Base-by-base conservation (phyloP, 2,113 vertebrate species). In the Austrofundulus limnaeus region DNA sequence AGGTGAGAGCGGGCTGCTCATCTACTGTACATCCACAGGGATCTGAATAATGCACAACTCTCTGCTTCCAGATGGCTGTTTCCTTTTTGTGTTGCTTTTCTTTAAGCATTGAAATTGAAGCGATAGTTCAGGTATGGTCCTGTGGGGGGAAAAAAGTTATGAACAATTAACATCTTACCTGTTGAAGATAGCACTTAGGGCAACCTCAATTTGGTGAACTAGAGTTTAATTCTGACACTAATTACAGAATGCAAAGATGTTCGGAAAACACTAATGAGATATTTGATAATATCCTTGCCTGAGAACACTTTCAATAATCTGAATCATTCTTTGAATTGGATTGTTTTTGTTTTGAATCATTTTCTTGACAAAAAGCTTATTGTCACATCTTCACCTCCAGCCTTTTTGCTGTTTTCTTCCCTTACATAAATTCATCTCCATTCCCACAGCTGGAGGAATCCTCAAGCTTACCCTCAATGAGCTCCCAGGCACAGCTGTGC, bases 1-100 rank as follows among this genome's bases (percentile, higher is more conserved):
- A 88, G 86, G 77, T 86, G 46, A 70, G 80, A 76, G 61, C 46
- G 51, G 60, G 38, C 24, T 61, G 45, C 50, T 69, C 13, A 15
- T 68, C 64, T 70, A 72, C 73, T 69, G 60, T 72, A 66, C n/a
- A 71, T 62, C 63, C 11, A 61, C 60, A 46, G 64, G 46, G 52
- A 75, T 43, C 20, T 20, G 38, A 52, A 34, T 21, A 20, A 60
- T 48, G 68, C 43, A 69, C 19, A 0, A 38, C 45, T 53, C 20
- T 64, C 24, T 21, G 23, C 41, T 52, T 45, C 14, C 38, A 62
- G n/a, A 37, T 51, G 37, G 34, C 41, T 49, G 20, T 59, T 73
- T 73, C 31, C 24, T 28, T 21, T 45, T 59, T 42, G 31, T n/a
- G 54, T 20, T 28, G 61, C 41, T 23, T 61, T 51, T 65, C 25